These are phyloP conservation scores for Microtus montanus DNA, from an alignment of 2,113 vertebrate species.

Conservation along the genomic window DNA sequence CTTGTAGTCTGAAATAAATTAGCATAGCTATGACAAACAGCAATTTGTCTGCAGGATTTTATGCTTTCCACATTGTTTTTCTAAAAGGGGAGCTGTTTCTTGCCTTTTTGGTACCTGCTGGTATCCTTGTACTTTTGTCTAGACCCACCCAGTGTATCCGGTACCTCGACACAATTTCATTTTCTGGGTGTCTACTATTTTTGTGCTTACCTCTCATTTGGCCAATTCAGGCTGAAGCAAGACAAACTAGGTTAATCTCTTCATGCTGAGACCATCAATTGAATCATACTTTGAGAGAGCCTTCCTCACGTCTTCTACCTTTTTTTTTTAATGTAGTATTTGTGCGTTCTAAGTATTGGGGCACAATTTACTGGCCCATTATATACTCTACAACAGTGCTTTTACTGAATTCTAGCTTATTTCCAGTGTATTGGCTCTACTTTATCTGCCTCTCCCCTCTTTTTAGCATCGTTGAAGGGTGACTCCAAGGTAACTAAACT, in stretches of 20 bases:
- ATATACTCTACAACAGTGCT: not conserved
- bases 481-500: not conserved
- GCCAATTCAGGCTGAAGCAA: not conserved
- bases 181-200: not conserved
- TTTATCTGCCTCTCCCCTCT: not conserved
- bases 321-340: not conserved
- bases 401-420: not conserved
- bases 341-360: not conserved
- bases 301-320: rapidly evolving
- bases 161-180: not conserved
- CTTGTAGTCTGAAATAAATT: not conserved
- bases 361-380: not conserved
- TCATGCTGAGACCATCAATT: not conserved
- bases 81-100: not conserved
- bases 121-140: not conserved
- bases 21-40: not conserved
- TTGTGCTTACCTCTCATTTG: not conserved
- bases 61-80: not conserved
- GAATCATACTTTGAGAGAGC: not conserved
- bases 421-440: not conserved
- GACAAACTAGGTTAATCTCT: not conserved
- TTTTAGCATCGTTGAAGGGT: not conserved
- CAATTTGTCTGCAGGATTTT: not conserved
- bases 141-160: not conserved
- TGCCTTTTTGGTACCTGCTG: not conserved